Base-by-base conservation (phyloP, 2,797 vertebrate species). In the Thalassophryne amazonica region DNA sequence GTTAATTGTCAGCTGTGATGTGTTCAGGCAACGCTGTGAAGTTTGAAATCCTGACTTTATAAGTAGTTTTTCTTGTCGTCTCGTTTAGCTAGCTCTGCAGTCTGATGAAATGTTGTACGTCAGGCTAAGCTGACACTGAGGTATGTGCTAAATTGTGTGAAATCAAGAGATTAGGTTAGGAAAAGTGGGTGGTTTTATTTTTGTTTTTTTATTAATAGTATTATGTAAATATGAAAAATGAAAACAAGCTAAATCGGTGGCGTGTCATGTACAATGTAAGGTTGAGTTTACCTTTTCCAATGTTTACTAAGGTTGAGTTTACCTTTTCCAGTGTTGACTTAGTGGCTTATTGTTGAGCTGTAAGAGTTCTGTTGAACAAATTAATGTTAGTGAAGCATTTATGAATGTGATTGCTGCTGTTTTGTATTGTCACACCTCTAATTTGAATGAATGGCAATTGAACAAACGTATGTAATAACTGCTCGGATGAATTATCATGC, bases 381-480 rank as follows among this genome's bases (percentile, higher is more conserved):
- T 39, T 42, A 32, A 19, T 58, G 37, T 79, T 46, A 64, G 59
- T 61, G 35, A 61, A 7, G 61, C 35, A 12, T 37, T 76, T 38
- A 24, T 62, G 54, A 48, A 53, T 59, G 30, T 69, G 46, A 69
- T 46, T 65, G 43, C 81, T 70, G 56, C 57, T 34, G 56, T 76
- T 80, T 77, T 80, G 65, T 67, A 76, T 62, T 45, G 12, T 69
- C 3, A 51, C 39, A 45, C 21, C 16, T 70, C 68, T 35, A 6
- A 21, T 60, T 41, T 46, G 24, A 66, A 21, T 31, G 45, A 56
- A 31, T 58, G 41, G 17, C 43, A 5, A 20, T 64, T 48, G 12
- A 25, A 22, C 2, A 36, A 5, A 23, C 4, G 32, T 45, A 25
- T 49, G n/a, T 62, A 11, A 15, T 48, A 29, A 24, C 49, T 42